Conservation (phyloP, 2,888 invertebrate species). For the Nasonia oneida region DNA sequence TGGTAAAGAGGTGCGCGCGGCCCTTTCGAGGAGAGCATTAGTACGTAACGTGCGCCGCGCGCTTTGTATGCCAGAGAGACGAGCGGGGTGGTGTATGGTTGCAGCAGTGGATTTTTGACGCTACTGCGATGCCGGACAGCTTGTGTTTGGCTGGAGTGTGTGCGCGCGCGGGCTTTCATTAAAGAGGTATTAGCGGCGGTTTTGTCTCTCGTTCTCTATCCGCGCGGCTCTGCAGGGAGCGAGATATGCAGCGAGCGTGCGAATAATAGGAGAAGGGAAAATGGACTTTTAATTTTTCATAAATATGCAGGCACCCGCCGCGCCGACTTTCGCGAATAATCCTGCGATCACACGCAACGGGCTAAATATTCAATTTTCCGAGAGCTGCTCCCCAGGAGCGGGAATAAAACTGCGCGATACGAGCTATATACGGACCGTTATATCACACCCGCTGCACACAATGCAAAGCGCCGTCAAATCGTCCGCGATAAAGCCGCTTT, state of each 20-base stretch:
- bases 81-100: not conserved
- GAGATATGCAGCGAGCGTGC: not conserved
- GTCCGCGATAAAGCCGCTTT: not conserved
- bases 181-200: conserved; percentile 6
- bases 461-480: conserved; percentile 9
- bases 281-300: conserved; percentile 30
- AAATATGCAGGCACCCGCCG: conserved; percentile 13
- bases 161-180: not conserved
- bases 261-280: not conserved
- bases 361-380: conserved; percentile 27
- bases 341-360: not conserved
- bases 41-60: not conserved
- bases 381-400: not conserved
- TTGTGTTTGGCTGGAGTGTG: not conserved
- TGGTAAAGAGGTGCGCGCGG: conserved; percentile 34
- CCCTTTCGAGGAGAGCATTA: not conserved
- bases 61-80: not conserved
- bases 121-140: not conserved
- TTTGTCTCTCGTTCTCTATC: not conserved
- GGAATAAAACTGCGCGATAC: too few relatives aligned
- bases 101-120: not conserved
- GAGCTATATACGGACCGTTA: not conserved
- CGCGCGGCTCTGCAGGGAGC: not conserved
- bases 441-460: not conserved
- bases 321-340: not conserved